phyloP scores from a whole-genome alignment of 1,140 invertebrate species.

The Thaumatotibia leucotreta region DNA sequence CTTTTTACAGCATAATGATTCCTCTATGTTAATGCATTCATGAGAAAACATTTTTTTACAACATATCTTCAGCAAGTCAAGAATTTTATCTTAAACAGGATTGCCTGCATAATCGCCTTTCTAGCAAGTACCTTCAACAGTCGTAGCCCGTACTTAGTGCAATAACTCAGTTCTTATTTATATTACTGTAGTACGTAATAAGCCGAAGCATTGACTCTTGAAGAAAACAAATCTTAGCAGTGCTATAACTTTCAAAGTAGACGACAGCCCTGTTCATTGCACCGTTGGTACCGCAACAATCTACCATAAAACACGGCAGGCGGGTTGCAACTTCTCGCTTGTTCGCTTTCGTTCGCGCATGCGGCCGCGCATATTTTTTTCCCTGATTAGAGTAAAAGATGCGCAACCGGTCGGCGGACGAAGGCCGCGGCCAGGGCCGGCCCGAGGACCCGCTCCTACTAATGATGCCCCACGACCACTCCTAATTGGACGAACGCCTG shows the following conservation, averaged over 20 bases:
- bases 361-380: constrained; percentile 60
- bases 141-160: too few species aligned
- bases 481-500: constrained; percentile 64
- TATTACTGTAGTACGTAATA: too few species aligned
- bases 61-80: too few species aligned
- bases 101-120: too few species aligned
- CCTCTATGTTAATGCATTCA: too few species aligned
- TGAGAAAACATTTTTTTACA: too few species aligned
- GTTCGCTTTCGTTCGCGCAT: constrained; percentile 67
- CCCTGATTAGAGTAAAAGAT: constrained; percentile 73
- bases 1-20: too few species aligned
- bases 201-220: too few species aligned
- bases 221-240: too few species aligned
- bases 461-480: constrained; percentile 38
- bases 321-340: constrained; percentile 54
- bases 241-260: constrained; percentile 6
- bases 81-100: too few species aligned
- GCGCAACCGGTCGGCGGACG: constrained; percentile 63
- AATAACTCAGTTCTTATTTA: too few species aligned
- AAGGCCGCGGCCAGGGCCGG: constrained; percentile 59
- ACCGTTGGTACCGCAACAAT: constrained; percentile 57
- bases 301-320: constrained; percentile 62
- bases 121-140: too few species aligned
- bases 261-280: constrained; percentile 33
- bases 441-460: constrained; percentile 27